phyloP scores from a whole-genome alignment of 2,888 invertebrate genomes.

The Anorthoa munda region DNA sequence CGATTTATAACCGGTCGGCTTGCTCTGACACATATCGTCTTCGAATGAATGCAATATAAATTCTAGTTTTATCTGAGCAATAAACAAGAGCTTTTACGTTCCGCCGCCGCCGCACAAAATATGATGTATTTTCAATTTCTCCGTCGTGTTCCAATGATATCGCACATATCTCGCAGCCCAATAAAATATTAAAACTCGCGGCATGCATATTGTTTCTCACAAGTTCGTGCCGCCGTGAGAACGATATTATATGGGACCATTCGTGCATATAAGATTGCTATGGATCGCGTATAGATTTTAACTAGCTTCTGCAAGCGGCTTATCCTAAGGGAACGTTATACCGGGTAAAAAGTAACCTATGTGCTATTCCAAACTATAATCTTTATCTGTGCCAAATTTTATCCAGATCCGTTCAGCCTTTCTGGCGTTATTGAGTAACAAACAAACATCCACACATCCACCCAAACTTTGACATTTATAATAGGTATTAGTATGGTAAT shows the following conservation, averaged over 20 bases:
- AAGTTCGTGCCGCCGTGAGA: constrained; percentile 61
- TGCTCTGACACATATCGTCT: constrained; percentile 30
- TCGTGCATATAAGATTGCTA: constrained; percentile 60
- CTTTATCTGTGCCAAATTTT: too few species aligned
- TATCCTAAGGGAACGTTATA: too few species aligned
- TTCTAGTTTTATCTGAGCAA: constrained; percentile 66
- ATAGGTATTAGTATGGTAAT: too few species aligned
- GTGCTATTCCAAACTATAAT: too few species aligned
- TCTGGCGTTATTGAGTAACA: too few species aligned
- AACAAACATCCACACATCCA: too few species aligned
- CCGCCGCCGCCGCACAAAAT: constrained; percentile 56
- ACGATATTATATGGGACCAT: constrained; percentile 61
- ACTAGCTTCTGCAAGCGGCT: not conserved
- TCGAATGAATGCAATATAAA: constrained; percentile 53
- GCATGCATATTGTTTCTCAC: constrained; percentile 72
- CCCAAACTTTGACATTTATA: too few species aligned
- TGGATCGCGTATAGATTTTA: constrained; percentile 54
- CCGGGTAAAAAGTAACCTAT: too few species aligned
- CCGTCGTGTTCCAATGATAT: constrained; percentile 73
- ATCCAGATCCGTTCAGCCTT: too few species aligned
- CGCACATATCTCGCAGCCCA: constrained; percentile 71
- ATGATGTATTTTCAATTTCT: constrained; percentile 73
- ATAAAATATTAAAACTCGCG: constrained; percentile 77
- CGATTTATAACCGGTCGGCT: constrained; percentile 1
- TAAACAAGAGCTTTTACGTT: constrained; percentile 67